Evolutionary conservation across 1,140 invertebrate species (phyloP).

Genomic region (Hylaeus volcanicus): DNA sequence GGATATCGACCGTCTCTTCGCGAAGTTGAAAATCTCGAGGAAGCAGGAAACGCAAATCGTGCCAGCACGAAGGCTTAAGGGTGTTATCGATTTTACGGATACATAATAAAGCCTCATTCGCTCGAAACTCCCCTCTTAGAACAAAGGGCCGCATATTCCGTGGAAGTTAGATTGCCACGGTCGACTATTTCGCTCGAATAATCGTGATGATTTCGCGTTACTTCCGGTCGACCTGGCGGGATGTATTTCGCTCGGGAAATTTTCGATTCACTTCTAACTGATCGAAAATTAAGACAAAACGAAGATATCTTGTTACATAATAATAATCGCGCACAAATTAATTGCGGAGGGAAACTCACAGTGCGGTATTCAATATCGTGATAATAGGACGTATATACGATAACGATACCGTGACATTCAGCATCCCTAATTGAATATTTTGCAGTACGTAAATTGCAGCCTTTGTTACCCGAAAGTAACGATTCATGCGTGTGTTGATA

Average conservation of each 20-base stretch:
- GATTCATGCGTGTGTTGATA: no score
- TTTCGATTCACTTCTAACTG: neutral
- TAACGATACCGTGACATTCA: no score
- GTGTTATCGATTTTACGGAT: conserved; percentile 49
- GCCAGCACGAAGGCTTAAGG: conserved; percentile 17
- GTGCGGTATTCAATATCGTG: no score
- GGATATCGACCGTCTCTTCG: neutral
- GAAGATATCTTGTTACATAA: no score
- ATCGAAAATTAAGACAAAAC: neutral
- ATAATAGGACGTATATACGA: no score
- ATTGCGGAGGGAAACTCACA: no score
- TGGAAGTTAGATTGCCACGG: conserved; percentile 21
- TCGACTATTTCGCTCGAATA: conserved; percentile 38
- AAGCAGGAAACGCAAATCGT: neutral
- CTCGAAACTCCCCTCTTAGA: conserved; percentile 20
- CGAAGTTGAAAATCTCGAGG: neutral
- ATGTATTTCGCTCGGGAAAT: neutral
- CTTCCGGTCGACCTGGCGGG: neutral
- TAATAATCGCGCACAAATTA: neutral
- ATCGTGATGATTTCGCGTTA: neutral
- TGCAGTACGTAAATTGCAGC: neutral
- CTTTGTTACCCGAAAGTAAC: no score
- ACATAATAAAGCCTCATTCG: conserved; percentile 36
- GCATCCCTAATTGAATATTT: no score
- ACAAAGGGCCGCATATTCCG: conserved; percentile 26